Base-by-base conservation (phyloP, 2,113 vertebrate genomes). In the Typhlomys cinereus region DNA sequence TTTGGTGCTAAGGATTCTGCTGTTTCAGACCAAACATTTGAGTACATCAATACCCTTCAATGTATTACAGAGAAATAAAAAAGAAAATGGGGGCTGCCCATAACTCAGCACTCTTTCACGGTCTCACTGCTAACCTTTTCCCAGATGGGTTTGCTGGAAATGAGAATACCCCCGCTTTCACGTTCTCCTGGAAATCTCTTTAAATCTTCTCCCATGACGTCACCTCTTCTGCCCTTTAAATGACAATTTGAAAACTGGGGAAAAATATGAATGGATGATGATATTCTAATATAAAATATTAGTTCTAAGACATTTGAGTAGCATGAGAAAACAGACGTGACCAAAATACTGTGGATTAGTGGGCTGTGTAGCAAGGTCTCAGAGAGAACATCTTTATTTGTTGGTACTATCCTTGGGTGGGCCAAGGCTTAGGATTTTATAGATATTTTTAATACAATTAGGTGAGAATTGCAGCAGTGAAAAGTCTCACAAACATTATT, bases 1-100 rank as follows among this genome's bases (percentile, higher is more conserved):
- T 97, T 97, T 97, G 97, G 97, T 98, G 98, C 97, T 98, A 98
- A 96, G 92, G 89, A 96, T 97, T 97, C 88, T 48, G 71, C 94
- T 90, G 78, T 89, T 97, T 93, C 91, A 97, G 97, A 96, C 94
- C 96, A 96, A 97, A 96, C 0, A 25, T 96, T 96, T 96, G 95
- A 96, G 90, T 93, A 85, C 91, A 85, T 95, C 82, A 41, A 95
- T 94, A 74, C 96, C 94, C 94, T 96, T 97, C 96, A 94, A 96
- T 97, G 97, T 97, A 95, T 97, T 97, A 96, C 78, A 78, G 91
- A 95, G 95, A 96, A 96, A 95, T 96, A 94, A 93, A 87, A 90
- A 88, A 80, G 83, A 95, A 44, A 91, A n/a, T 94, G 95, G 95
- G 92, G 92, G 89, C 96, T 92, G 86, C 95, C 93, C 74, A 88